phyloP scores from a whole-genome alignment of 2,888 invertebrate genomes.

The Sesamia inferens region DNA sequence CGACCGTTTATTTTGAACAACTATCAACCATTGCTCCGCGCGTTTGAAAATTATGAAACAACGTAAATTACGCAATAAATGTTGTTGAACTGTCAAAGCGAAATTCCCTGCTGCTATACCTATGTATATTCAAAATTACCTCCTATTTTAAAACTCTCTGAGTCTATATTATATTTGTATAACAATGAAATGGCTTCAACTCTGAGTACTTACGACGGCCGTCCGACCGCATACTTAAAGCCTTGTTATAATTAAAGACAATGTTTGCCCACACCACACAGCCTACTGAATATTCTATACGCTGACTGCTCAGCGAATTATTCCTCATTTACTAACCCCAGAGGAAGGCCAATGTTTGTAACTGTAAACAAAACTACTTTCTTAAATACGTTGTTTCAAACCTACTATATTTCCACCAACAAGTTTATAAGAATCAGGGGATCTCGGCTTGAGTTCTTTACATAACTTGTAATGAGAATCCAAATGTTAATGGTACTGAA shows the following conservation, averaged over 20 bases:
- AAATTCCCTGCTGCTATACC: no score
- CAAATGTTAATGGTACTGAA: neutral
- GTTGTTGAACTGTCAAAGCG: no score
- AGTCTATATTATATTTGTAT: neutral
- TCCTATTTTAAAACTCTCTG: neutral
- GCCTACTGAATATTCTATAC: slow-evolving; percentile 17
- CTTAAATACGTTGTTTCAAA: slow-evolving; percentile 9
- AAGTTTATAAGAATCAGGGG: neutral
- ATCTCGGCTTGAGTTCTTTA: neutral
- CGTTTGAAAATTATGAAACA: no score
- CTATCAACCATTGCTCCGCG: no score
- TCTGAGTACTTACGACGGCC: neutral
- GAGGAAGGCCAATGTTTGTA: slow-evolving; percentile 32
- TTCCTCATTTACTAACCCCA: slow-evolving; percentile 63
- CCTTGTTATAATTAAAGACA: slow-evolving; percentile 61
- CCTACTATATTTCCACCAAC: neutral
- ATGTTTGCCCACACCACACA: slow-evolving; percentile 57
- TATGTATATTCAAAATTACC: neutral
- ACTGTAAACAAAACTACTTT: neutral
- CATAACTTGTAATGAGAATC: neutral
- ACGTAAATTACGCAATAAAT: no score
- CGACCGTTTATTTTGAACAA: no score
- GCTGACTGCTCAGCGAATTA: slow-evolving; percentile 52
- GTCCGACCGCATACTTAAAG: slow-evolving; percentile 42
- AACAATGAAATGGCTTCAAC: slow-evolving; percentile 1